Conservation (phyloP, 2,888 invertebrate genomes). For the Ditylenchus weischeri region DNA sequence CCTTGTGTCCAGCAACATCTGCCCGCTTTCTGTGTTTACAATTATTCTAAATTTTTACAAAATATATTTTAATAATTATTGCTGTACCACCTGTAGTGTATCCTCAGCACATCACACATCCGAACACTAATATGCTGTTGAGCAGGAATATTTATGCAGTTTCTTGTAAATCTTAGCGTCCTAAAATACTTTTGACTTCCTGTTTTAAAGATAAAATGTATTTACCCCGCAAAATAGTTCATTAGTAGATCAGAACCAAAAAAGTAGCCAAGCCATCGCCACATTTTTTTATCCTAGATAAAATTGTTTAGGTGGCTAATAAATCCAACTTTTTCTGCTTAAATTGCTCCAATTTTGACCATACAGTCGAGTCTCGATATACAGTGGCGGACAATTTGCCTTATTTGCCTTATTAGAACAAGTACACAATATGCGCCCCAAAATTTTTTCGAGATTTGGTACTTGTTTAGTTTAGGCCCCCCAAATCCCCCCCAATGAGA, state of each 20-base stretch:
- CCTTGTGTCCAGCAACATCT: constrained; percentile 20
- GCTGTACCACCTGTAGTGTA: constrained; percentile 39
- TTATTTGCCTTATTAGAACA: too few relatives aligned
- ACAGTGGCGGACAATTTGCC: too few relatives aligned
- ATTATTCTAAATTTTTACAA: constrained; percentile 21
- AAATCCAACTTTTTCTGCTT: background rate
- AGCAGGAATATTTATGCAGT: constrained; percentile 14
- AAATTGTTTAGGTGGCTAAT: too few relatives aligned
- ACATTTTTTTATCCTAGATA: constrained; percentile 24
- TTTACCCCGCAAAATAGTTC: constrained; percentile 25
- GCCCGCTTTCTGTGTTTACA: constrained; percentile 20
- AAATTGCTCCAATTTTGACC: too few relatives aligned
- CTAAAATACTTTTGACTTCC: constrained; percentile 24
- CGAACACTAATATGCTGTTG: constrained; percentile 21
- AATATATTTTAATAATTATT: background rate
- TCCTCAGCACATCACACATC: constrained; percentile 11
- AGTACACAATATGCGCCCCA: too few relatives aligned
- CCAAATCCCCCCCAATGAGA: too few relatives aligned
- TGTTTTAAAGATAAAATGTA: background rate
- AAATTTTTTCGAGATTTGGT: too few relatives aligned
- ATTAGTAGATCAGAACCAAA: constrained; percentile 46
- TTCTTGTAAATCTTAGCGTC: constrained; percentile 19
- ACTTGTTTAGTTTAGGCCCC: too few relatives aligned
- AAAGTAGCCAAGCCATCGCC: constrained; percentile 51
- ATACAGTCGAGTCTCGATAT: too few relatives aligned